These are phyloP conservation scores for Drosophila cyrtoloma DNA, from an alignment of 2,888 invertebrate species.

Conservation along the genomic window DNA sequence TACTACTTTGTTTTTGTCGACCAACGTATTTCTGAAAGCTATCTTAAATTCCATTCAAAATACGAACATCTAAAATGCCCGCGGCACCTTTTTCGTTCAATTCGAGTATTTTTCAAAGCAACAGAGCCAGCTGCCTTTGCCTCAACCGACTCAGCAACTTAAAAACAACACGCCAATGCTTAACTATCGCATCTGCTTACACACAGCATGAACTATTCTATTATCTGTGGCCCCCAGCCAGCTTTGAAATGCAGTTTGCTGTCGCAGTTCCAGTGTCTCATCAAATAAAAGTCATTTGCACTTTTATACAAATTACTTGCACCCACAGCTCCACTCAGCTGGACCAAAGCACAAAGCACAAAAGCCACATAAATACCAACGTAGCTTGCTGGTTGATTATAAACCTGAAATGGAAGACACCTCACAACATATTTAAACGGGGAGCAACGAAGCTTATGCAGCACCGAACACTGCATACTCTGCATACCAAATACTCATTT, in stretches of 20 bases:
- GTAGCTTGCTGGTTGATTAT: slow-evolving; percentile 63
- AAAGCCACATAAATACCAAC: slow-evolving; percentile 66
- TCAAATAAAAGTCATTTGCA: slow-evolving; percentile 75
- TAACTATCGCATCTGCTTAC: slow-evolving; percentile 22
- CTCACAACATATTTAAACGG: slow-evolving; percentile 30
- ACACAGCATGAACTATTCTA: slow-evolving; percentile 54
- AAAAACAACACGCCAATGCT: slow-evolving; percentile 7
- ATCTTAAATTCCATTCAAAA: slow-evolving; percentile 14
- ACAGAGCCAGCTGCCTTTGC: slow-evolving; percentile 9
- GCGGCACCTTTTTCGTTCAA: slow-evolving; percentile 14
- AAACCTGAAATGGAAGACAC: slow-evolving; percentile 47
- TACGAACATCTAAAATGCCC: slow-evolving; percentile 3
- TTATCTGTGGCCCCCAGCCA: slow-evolving; percentile 44
- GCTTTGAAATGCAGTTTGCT: slow-evolving; percentile 16
- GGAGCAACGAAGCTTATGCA: neutral
- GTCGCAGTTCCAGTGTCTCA: slow-evolving; percentile 49
- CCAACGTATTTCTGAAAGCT: slow-evolving; percentile 25
- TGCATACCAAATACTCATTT: neutral
- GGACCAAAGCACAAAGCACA: slow-evolving; percentile 23
- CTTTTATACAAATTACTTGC: slow-evolving; percentile 77
- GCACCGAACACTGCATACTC: slow-evolving; percentile 15
- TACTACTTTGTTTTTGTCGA: slow-evolving; percentile 19
- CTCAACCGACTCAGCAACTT: slow-evolving; percentile 35
- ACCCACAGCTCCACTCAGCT: slow-evolving; percentile 35
- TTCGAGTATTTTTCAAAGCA: slow-evolving; percentile 7